Conservation (phyloP, 1,140 invertebrate species). For the Achroia grisella region DNA sequence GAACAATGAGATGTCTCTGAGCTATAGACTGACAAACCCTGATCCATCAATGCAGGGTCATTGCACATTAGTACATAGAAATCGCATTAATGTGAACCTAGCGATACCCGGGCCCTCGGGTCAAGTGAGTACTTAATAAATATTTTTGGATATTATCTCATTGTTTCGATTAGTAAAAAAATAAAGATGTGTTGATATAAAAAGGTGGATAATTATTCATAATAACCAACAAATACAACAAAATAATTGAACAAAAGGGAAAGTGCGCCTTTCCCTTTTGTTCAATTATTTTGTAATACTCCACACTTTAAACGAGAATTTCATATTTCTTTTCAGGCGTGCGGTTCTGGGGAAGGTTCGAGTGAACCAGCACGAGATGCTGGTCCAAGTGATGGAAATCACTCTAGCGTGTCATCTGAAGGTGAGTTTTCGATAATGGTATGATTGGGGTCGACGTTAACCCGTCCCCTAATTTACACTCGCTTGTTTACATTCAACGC, state of each 20-base stretch:
- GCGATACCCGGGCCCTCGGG: slow-evolving; percentile 50
- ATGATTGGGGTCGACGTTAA: no score
- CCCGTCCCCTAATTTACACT: no score
- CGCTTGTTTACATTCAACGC: no score
- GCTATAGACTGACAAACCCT: slow-evolving; percentile 61
- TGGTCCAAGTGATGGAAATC: slow-evolving; percentile 82
- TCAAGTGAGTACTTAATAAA: slow-evolving; percentile 27
- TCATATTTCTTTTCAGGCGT: slow-evolving; percentile 31
- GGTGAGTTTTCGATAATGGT: slow-evolving; percentile 50
- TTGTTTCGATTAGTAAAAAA: no score
- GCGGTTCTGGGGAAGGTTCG: slow-evolving; percentile 33
- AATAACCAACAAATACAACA: no score
- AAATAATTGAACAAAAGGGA: no score
- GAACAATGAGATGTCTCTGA: slow-evolving; percentile 77
- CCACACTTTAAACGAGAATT: background rate
- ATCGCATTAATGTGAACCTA: slow-evolving; percentile 37
- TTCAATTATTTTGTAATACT: no score
- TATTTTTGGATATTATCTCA: background rate
- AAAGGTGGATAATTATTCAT: no score
- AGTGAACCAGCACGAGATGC: slow-evolving; percentile 31
- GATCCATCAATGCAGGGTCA: slow-evolving; percentile 40
- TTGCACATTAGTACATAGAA: slow-evolving; percentile 36
- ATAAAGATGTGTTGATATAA: no score
- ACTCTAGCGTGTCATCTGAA: slow-evolving; percentile 94
- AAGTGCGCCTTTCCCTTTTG: no score